phyloP scores from a whole-genome alignment of 2,888 invertebrate genomes.

The Yponomeuta sedellus region DNA sequence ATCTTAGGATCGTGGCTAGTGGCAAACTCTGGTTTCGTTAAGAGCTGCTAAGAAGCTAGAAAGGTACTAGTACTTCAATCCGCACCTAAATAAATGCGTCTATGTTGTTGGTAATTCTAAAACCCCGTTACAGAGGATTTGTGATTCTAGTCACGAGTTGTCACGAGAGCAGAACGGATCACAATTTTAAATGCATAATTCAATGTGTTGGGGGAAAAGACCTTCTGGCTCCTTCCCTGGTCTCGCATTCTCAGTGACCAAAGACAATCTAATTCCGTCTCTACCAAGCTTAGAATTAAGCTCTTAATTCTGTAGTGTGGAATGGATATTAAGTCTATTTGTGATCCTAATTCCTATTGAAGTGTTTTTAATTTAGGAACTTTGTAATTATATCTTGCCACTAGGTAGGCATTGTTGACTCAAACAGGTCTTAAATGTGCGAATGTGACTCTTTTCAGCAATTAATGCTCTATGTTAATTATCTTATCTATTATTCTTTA shows the following conservation, averaged over 20 bases:
- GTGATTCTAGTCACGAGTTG: constrained; percentile 24
- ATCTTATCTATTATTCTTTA: not conserved
- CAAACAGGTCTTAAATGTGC: no score
- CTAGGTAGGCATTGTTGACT: no score
- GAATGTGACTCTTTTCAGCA: not conserved
- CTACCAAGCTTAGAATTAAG: not conserved
- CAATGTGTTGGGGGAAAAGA: constrained; percentile 20
- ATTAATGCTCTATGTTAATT: not conserved
- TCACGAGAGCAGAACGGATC: constrained; percentile 22
- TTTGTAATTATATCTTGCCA: no score
- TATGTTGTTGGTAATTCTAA: constrained; percentile 1
- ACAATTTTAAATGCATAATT: constrained; percentile 25
- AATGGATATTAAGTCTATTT: no score
- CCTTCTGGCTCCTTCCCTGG: not conserved
- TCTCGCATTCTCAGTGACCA: not conserved
- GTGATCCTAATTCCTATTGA: no score
- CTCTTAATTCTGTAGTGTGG: not conserved
- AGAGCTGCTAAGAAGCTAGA: not conserved
- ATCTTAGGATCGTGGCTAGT: no score
- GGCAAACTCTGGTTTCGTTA: not conserved
- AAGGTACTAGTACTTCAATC: not conserved
- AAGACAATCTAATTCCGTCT: not conserved
- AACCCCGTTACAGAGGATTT: constrained; percentile 8
- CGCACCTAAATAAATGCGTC: not conserved
- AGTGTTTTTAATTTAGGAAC: no score